Base-by-base conservation (phyloP, 92 coral and sea anemone genomes). In the Muricea muricata region DNA sequence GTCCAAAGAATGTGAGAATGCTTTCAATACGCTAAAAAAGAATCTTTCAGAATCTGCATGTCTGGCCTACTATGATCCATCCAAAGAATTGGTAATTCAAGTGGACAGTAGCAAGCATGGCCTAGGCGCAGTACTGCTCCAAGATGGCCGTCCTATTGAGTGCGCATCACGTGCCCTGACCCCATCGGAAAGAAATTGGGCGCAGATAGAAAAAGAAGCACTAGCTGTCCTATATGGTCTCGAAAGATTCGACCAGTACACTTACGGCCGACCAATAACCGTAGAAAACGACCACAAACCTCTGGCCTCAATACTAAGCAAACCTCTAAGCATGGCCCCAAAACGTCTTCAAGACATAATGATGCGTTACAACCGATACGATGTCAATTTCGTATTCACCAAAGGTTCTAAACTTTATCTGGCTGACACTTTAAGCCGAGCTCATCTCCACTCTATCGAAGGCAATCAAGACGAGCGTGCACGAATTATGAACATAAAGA, bases 381-480 rank as follows among this genome's bases (percentile, higher is more conserved):
- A 90, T 56, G 70, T 84, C 58, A 77, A 90, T 18, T 76, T 90
- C 50, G 29, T 52, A 6, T 90, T 65, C 63, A 47, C 17, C 0
- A 0, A 10, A 83, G 88, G 88, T 7, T 77, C 39, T 40, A 47
- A 78, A 39, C 47, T 91, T 20, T 47, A 42, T 42, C 28, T 82
- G 32, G 90, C 91, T 6, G 92, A 88, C 87, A 91, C 92, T 12
- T 66, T 87, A 10, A 85, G 90, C 67, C 81, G 94, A 91, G 90
- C 88, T 37, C 85, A 84, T 28, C 82, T 82, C 29, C n/a, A n/a
- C n/a, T n/a, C n/a, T n/a, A n/a, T n/a, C n/a, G n/a, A n/a, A n/a
- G 80, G 81, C 81, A 54, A 76, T 75, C 89, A 75, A 50, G 89
- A 85, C 61, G 66, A 57, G 23, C 84, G 82, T 31, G 78, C 65